These are phyloP conservation scores for Dolichotis patagonum DNA, from an alignment of 2,113 vertebrate species.

Conservation along the genomic window DNA sequence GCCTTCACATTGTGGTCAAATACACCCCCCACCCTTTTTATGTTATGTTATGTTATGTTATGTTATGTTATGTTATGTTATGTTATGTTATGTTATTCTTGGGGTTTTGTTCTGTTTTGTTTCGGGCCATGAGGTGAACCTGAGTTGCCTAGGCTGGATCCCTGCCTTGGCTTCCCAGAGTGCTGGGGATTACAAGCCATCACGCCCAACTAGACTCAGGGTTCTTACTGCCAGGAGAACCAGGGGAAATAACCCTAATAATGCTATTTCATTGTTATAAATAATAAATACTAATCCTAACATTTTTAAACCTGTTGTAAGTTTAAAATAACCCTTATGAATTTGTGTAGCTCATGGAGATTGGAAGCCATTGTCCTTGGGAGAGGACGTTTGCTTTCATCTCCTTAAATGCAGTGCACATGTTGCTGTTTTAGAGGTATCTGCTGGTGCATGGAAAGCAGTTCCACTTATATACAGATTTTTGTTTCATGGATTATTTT, in stretches of 20 bases:
- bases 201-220: background rate
- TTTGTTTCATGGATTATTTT: background rate
- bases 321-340: background rate
- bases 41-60: no score
- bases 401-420: background rate
- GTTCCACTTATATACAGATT: background rate
- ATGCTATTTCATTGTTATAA: background rate
- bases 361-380: background rate
- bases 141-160: background rate
- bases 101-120: background rate
- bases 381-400: background rate
- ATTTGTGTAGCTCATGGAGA: background rate
- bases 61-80: no score
- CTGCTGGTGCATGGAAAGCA: background rate
- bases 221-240: conserved; percentile 10
- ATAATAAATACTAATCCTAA: background rate
- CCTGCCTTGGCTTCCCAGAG: background rate
- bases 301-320: background rate
- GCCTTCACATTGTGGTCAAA: background rate
- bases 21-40: background rate
- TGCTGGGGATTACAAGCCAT: background rate
- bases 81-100: no score
- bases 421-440: background rate
- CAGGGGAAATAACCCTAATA: background rate
- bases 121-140: background rate